Evolutionary conservation across 2,113 vertebrate genomes (phyloP), one percentile per base, ranked within the genome.

Genomic region (Boulengeromyrus knoepffleri): DNA sequence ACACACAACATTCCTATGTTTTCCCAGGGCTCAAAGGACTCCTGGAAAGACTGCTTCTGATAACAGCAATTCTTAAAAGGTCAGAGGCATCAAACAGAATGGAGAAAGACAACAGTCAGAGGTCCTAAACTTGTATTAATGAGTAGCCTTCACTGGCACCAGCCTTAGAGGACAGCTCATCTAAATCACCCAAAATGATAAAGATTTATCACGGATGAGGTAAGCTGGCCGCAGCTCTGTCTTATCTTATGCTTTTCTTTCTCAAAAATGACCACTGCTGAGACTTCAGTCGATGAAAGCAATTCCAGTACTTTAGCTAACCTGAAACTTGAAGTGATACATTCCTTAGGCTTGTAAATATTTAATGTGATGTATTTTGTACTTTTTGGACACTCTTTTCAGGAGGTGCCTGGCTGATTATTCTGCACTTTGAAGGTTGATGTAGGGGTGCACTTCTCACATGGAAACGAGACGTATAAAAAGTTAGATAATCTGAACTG

Each of bases 91-190:
- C 95, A 95, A 47, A 92, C 93, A 93, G 95, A 96, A 95, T 95
- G 93, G 92, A 89, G 94, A 95, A 96, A 94, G 94, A 39, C 74
- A 80, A 42, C 74, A 95, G 93, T 94, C 94, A 89, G 92, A 92
- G 95, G 92, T 94, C 96, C 94, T 94, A 93, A 95, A 96, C 95
- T 93, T 96, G 95, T 96, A 96, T 96, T 96, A 96, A 96, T 96
- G 95, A 96, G 94, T 91, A 93, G 93, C 94, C 91, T 93, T 92
- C 91, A 91, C 95, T 94, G 91, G 93, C 93, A 92, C 87, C 93
- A 92, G 77, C 94, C 93, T 94, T 93, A 95, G 95, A 96, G 95
- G 95, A 96, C 94, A 96, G 93, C 91, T 95, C 95, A 96, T 96
- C 49, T 31, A 87, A 88, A 77, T 90, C 96, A 96, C 93, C 95